These are phyloP conservation scores for Paralichthys olivaceus DNA, from an alignment of 2,113 vertebrate species.

Conservation along the genomic window DNA sequence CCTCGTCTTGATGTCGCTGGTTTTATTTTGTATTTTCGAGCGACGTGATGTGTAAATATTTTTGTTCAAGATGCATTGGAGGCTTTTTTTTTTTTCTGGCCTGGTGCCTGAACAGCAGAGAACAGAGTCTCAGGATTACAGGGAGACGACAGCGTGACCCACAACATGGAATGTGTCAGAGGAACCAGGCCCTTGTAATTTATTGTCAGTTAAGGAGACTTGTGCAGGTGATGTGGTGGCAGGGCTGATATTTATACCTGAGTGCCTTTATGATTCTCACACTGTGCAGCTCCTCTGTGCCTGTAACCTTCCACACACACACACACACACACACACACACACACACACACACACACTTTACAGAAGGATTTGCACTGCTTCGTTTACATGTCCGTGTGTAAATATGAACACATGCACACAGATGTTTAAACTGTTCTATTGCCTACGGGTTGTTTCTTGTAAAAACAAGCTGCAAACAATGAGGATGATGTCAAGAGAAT, in stretches of 20 bases:
- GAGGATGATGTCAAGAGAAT: constrained; percentile 11
- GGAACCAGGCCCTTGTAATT: constrained; percentile 15
- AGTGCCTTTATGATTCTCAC: constrained; percentile 19
- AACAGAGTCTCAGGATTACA: neutral
- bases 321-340: neutral
- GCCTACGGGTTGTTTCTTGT: constrained; percentile 22
- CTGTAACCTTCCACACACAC: constrained; percentile 9
- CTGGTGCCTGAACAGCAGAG: too few relatives aligned
- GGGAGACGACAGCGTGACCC: neutral
- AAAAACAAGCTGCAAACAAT: neutral
- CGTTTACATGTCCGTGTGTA: constrained; percentile 35
- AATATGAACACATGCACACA: constrained; percentile 42
- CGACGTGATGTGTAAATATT: neutral
- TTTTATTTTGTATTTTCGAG: neutral
- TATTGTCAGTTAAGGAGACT: too few relatives aligned
- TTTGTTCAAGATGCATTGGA: too few relatives aligned
- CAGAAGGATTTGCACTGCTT: constrained; percentile 52
- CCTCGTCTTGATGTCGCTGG: neutral
- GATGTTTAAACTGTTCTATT: constrained; percentile 32
- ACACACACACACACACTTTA: constrained; percentile 6
- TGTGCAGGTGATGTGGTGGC: neutral
- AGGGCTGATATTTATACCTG: neutral
- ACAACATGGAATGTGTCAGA: neutral
- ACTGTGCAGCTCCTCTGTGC: constrained; percentile 28
- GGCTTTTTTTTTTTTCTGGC: too few relatives aligned